phyloP scores from a whole-genome alignment of 2,113 vertebrate genomes.

The Heterotis niloticus region DNA sequence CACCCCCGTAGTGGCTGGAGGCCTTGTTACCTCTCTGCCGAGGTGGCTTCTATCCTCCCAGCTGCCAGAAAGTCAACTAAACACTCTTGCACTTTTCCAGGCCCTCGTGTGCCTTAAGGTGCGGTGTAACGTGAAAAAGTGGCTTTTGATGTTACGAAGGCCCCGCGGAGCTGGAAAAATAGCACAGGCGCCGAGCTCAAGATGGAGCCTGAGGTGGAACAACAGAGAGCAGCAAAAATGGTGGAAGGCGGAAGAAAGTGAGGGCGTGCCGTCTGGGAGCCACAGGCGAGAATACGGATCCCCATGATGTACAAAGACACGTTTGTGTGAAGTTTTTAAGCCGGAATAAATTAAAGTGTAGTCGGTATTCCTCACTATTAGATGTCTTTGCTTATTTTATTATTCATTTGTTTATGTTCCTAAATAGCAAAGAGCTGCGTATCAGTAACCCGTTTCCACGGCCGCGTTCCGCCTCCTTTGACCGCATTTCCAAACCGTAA shows the following conservation, averaged over 20 bases:
- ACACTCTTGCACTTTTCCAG: neutral
- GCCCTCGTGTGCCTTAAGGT: neutral
- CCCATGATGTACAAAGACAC: no score
- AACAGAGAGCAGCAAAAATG: neutral
- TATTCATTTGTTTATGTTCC: no score
- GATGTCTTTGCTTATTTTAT: no score
- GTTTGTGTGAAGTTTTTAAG: no score
- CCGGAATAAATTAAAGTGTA: no score
- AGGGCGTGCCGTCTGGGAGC: neutral
- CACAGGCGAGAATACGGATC: neutral
- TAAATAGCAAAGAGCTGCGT: no score
- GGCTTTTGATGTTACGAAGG: no score
- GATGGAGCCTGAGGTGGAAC: neutral
- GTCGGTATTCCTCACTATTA: no score
- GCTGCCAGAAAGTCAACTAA: neutral
- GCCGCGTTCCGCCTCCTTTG: no score
- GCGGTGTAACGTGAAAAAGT: neutral
- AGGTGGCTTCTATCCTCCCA: constrained; percentile 1
- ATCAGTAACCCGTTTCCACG: no score
- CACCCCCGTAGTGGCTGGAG: neutral
- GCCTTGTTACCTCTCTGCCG: constrained; percentile 3
- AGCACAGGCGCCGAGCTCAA: neutral
- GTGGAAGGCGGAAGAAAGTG: neutral
- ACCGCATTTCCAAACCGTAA: no score
- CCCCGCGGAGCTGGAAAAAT: neutral